Percentiles rank a stretch among this genome's conserved stretches.
Conservation (phyloP, 2,888 invertebrate genomes). For the Anoplius nigerrimus region DNA sequence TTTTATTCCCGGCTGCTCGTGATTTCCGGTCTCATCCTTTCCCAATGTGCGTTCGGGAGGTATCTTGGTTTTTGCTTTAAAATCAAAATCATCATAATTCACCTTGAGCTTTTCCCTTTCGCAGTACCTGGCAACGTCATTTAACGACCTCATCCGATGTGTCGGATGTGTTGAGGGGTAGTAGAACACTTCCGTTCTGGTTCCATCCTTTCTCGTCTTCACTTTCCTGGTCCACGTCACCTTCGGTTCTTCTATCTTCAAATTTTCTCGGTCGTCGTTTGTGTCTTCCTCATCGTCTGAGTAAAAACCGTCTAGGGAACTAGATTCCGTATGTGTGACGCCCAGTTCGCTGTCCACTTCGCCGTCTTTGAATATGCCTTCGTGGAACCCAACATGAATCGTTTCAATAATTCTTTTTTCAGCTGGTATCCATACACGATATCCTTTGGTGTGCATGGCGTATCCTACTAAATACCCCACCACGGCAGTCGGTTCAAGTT, state of each 20-base stretch:
- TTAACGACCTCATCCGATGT: background rate
- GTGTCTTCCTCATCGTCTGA: background rate
- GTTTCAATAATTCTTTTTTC: constrained; percentile 12
- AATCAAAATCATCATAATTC: constrained; percentile 1
- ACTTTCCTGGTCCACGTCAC: background rate
- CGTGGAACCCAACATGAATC: constrained; percentile 35
- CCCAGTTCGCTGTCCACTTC: background rate
- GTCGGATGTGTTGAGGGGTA: background rate
- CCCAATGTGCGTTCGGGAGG: background rate
- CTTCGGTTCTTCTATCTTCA: background rate
- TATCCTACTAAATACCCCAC: constrained; percentile 38
- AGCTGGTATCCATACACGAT: constrained; percentile 18
- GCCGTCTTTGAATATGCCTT: background rate
- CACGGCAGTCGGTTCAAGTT: constrained; percentile 21
- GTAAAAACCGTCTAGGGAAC: background rate
- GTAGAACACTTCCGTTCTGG: background rate
- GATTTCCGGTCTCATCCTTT: background rate
- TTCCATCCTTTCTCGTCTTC: background rate
- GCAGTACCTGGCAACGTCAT: background rate
- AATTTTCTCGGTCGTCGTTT: background rate
- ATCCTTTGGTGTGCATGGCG: constrained; percentile 22
- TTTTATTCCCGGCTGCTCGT: background rate
- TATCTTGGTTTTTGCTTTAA: background rate
- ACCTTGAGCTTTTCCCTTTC: background rate
- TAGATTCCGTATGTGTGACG: background rate